Evolutionary conservation across 2,113 vertebrate species (phyloP), one percentile per base, ranked within the genome.

Genomic region (Callaeas wilsoni): DNA sequence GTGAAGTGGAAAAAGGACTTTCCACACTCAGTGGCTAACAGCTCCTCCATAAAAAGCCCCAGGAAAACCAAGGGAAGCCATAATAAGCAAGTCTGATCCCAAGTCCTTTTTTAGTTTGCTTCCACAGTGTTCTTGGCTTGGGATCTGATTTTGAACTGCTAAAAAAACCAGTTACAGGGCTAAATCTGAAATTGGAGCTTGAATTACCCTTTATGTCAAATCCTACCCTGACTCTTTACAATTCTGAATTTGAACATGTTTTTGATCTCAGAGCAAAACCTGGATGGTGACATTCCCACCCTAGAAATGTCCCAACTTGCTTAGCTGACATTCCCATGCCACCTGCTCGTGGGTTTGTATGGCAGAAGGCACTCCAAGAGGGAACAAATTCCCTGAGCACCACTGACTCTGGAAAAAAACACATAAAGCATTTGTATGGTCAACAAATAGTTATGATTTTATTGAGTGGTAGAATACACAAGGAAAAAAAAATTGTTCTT

Each of bases 361-460:
- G 23, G 56, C 18, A 62, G 37, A 59, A 90, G 18, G 47, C 41
- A 37, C 19, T 52, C n/a, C 4, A 1, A 47, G 53, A 60, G 19
- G 42, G 26, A 79, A 30, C 8, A 21, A 37, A 29, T 35, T 52
- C 64, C 62, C n/a, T 50, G 39, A 76, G 46, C 41, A 17, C 20
- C 23, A 35, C 14, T 16, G 44, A 23, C 41, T 60, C 42, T 74
- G 62, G 82, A 32, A 78, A 82, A 87, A 83, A 91, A 0, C 65
- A 93, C 49, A 32, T 4, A 33, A 75, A 39, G 14, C 35, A 9
- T 55, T 77, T 56, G 30, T 55, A 70, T 44, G 63, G 63, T 90
- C 84, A 84, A 84, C 90, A 79, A 92, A 89, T 52, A 84, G 90
- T 93, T 96, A 97, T 7, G 69, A 56, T 94, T 97, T 97, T 97